Evolutionary conservation across 1,140 invertebrate species (phyloP), one percentile per base, ranked within the genome.

Genomic region (Oryctes rhinoceros): DNA sequence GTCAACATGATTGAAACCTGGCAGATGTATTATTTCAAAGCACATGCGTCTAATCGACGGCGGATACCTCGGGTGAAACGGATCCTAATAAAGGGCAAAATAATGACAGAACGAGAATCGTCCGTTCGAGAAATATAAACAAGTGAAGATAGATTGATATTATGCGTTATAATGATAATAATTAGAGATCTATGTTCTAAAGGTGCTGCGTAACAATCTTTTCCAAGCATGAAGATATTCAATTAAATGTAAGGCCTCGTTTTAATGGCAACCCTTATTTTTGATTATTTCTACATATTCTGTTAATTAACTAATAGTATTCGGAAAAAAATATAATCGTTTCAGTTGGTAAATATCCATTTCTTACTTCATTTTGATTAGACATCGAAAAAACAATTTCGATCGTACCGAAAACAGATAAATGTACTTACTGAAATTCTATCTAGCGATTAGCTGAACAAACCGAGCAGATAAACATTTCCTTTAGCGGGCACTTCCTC

Each of bases 11-110:
- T 86, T 87, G 85, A 87, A 84, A 86, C 81, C 84, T 83, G 86
- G 84, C 86, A 87, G 86, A 87, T 87, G 86, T 86, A 86, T 86
- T 87, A 87, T 87, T 85, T 87, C 84, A 85, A 59, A 84, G 83
- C 84, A 85, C 85, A 86, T 87, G 85, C 86, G 86, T 83, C 85
- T 24, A 71, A 71, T 71, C 65, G 65, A 71, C 20, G 20, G 15
- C 53, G 5, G 53, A 44, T 44, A 44, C 5, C 39, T 44, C 39
- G 18, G 6, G 53, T 59, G 53, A 59, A 59, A 59, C 18, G 18
- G 15, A 59, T 59, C 53, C 15, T n/a, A 59, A 59, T 59, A 18
- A 59, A 18, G 53, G 13, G 53, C 53, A 18, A 15, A 59, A 59
- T 13, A 18, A 59, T 59, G 53, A 0, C 39, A 4, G 39, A 44